phyloP scores from a whole-genome alignment of 2,113 vertebrate species.

The Bufo gargarizans region DNA sequence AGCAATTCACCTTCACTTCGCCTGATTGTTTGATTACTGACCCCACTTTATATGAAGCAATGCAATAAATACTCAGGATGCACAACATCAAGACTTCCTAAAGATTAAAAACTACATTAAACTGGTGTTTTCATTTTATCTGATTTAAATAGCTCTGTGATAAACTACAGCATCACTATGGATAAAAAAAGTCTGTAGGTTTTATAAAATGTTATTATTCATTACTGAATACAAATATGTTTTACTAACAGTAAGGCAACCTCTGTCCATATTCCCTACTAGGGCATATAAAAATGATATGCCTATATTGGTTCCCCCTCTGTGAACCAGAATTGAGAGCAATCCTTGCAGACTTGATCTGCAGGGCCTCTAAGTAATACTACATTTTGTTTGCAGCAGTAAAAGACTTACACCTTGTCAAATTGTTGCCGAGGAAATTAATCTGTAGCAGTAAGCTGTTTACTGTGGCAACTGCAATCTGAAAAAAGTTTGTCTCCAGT shows the following conservation, averaged over 20 bases:
- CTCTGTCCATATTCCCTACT: background rate
- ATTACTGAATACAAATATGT: background rate
- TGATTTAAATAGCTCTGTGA: background rate
- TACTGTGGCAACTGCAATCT: too few species aligned
- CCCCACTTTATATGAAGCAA: background rate
- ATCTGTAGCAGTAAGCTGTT: too few species aligned
- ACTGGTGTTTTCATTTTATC: background rate
- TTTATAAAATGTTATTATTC: background rate
- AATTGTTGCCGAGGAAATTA: too few species aligned
- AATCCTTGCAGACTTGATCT: too few species aligned
- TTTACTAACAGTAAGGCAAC: background rate
- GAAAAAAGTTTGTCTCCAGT: too few species aligned
- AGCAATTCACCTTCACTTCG: background rate
- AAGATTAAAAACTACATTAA: background rate
- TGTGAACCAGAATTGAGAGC: too few species aligned
- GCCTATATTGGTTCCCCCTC: too few species aligned
- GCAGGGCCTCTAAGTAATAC: too few species aligned
- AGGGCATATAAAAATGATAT: background rate
- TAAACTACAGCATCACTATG: background rate
- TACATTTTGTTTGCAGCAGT: too few species aligned
- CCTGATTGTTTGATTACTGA: constrained; percentile 17
- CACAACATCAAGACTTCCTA: background rate
- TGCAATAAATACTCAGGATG: background rate
- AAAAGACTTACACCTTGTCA: too few species aligned
- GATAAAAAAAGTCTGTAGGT: background rate